Evolutionary conservation across 92 coral and sea anemone species (phyloP).

Genomic region (Paragorgia papillata): DNA sequence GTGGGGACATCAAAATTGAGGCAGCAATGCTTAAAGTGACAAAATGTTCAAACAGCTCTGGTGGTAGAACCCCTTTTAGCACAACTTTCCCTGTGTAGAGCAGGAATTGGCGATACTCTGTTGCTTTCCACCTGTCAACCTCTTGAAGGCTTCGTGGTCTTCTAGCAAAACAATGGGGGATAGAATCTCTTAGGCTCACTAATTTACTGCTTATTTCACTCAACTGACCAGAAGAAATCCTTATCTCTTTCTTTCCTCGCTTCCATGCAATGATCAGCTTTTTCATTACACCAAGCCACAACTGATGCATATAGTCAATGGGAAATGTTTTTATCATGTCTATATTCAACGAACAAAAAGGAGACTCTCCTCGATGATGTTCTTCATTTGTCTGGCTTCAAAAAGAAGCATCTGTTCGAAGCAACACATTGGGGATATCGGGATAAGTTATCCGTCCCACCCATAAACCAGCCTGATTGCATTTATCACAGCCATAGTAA

Average conservation of each 20-base stretch:
- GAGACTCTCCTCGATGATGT: background rate
- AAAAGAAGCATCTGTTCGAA: background rate
- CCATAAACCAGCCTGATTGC: background rate
- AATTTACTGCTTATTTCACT: background rate
- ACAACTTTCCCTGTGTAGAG: slow-evolving; percentile 5
- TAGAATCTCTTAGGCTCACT: background rate
- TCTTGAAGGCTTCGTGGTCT: slow-evolving; percentile 1
- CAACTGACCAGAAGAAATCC: background rate
- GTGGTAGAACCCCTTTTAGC: background rate
- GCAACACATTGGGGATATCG: background rate
- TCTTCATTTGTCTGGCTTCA: background rate
- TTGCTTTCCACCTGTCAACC: background rate
- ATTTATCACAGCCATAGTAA: too few relatives aligned
- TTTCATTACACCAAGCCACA: too few relatives aligned
- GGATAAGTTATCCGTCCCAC: background rate
- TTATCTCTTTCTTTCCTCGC: background rate
- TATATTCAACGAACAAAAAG: background rate
- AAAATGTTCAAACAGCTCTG: background rate
- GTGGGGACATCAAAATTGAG: slow-evolving; percentile 14
- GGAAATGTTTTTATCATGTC: slow-evolving; percentile 5
- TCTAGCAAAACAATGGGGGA: slow-evolving; percentile 3
- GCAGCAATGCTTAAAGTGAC: background rate
- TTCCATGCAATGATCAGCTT: too few relatives aligned
- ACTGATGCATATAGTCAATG: slow-evolving; percentile 7
- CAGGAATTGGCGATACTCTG: slow-evolving; percentile 26